phyloP scores from a whole-genome alignment of 2,797 vertebrate species.

The Acanthornis magna region DNA sequence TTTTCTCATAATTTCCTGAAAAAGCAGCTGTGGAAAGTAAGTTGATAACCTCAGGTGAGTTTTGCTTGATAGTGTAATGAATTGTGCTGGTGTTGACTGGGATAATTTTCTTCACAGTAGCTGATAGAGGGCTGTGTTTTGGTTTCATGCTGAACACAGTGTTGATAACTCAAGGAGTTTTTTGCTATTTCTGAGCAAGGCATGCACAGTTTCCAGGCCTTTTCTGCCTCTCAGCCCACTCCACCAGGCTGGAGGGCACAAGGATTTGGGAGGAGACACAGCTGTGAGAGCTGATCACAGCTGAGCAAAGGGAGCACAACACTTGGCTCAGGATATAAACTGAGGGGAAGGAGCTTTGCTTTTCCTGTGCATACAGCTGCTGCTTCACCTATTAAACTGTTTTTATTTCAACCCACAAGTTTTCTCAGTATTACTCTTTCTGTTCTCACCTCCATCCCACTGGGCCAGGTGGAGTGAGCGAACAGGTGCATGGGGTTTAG shows the following conservation, averaged over 20 bases:
- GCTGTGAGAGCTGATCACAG: neutral
- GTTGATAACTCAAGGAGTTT: neutral
- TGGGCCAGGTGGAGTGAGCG: neutral
- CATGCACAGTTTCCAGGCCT: neutral
- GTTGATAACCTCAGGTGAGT: neutral
- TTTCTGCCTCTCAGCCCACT: neutral
- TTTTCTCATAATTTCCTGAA: neutral
- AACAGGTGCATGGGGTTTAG: neutral
- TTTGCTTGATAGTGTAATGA: neutral
- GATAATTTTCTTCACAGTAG: neutral
- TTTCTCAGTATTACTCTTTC: neutral
- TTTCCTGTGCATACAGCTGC: neutral
- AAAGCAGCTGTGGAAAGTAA: neutral
- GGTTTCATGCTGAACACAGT: neutral
- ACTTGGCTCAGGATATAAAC: neutral
- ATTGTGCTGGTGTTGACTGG: neutral
- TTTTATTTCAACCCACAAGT: neutral
- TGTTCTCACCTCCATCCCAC: neutral
- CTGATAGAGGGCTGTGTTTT: neutral
- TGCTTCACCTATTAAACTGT: neutral
- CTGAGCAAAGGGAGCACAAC: neutral
- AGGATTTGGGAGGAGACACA: neutral
- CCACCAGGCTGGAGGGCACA: neutral
- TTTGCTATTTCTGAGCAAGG: neutral
- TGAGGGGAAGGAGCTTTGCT: neutral